Conservation (phyloP, 2,888 invertebrate species). For the Parnassius smintheus region DNA sequence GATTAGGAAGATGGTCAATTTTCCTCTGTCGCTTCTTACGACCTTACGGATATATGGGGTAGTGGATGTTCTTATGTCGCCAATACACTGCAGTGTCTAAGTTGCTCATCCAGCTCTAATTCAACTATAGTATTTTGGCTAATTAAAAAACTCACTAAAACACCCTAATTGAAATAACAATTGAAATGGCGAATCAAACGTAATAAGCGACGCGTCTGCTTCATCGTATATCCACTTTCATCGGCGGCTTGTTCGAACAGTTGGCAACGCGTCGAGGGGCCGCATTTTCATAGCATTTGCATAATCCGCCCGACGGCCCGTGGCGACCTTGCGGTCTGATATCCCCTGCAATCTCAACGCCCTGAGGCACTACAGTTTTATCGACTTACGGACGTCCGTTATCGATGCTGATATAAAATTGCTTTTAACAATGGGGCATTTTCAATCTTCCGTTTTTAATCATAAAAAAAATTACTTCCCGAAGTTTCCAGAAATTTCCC, state of each 20-base stretch:
- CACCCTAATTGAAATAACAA: too few relatives aligned
- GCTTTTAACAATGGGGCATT: slow-evolving; percentile 3
- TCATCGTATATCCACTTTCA: slow-evolving; percentile 2
- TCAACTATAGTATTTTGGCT: too few relatives aligned
- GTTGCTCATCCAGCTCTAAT: too few relatives aligned
- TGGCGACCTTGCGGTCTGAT: slow-evolving; percentile 22
- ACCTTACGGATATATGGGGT: too few relatives aligned
- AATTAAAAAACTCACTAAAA: too few relatives aligned
- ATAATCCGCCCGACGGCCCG: slow-evolving; percentile 48
- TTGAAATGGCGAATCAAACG: slow-evolving; percentile 5
- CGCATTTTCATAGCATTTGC: slow-evolving; percentile 66
- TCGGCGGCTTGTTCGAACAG: slow-evolving; percentile 16
- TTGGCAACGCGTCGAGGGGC: slow-evolving; percentile 16
- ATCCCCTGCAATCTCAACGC: slow-evolving; percentile 19
- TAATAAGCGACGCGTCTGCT: not conserved
- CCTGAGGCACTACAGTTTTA: slow-evolving; percentile 14
- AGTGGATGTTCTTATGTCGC: too few relatives aligned
- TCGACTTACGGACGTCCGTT: slow-evolving; percentile 26
- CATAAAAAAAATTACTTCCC: slow-evolving; percentile 16
- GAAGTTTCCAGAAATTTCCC: slow-evolving; percentile 15
- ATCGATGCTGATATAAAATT: slow-evolving; percentile 7
- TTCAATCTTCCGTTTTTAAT: slow-evolving; percentile 20
- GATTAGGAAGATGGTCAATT: too few relatives aligned
- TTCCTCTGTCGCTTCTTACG: too few relatives aligned
- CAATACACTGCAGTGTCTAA: too few relatives aligned